Evolutionary conservation across 1,140 invertebrate species (phyloP).

Genomic region (Drosophila insularis): DNA sequence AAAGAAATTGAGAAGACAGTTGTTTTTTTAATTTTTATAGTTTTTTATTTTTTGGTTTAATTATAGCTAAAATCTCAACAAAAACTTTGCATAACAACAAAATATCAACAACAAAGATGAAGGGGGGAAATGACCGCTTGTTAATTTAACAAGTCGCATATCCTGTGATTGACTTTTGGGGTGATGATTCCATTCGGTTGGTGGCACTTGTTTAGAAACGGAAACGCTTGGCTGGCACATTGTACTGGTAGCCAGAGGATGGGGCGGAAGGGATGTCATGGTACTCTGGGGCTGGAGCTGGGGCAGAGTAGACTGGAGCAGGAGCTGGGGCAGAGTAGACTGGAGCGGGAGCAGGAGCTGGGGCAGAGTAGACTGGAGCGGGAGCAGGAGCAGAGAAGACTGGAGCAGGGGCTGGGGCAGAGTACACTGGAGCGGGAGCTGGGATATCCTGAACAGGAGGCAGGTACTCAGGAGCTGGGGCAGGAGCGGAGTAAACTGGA

Average conservation of each 20-base stretch:
- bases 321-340: constrained; percentile 37
- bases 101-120: constrained; percentile 65
- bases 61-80: constrained; percentile 71
- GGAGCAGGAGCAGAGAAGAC: constrained; percentile 36
- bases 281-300: constrained; percentile 31
- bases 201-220: constrained; percentile 61
- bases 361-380: constrained; percentile 25
- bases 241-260: constrained; percentile 65
- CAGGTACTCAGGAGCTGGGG: constrained; percentile 27
- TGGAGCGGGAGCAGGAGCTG: constrained; percentile 34
- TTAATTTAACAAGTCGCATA: constrained; percentile 67
- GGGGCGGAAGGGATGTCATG: constrained; percentile 3
- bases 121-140: constrained; percentile 33
- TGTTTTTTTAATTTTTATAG: constrained; percentile 48
- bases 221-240: constrained; percentile 74
- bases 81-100: constrained; percentile 78
- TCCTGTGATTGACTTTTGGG: constrained; percentile 25
- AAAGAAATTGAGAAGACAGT: constrained; percentile 31
- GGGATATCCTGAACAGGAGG: constrained; percentile 6
- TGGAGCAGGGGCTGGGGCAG: constrained; percentile 33
- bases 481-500: constrained; percentile 43
- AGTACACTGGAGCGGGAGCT: constrained; percentile 33
- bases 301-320: constrained; percentile 31
- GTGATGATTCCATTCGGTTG: constrained; percentile 11
- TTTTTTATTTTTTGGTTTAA: constrained; percentile 53